Conservation (phyloP, 2,797 vertebrate species). For the Phoxinus dragarum region DNA sequence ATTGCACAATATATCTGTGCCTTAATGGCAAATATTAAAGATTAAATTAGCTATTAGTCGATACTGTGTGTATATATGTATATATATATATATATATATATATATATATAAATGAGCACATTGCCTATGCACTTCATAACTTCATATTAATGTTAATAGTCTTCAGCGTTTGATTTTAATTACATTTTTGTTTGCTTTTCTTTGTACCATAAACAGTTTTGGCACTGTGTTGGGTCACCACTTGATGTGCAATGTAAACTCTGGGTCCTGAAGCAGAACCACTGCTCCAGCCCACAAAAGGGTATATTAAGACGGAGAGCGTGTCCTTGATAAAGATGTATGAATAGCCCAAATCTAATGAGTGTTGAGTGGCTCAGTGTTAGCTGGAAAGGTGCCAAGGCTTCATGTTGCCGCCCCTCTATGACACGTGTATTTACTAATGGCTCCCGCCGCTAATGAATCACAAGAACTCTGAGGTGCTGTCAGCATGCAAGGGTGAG, state of each 20-base stretch:
- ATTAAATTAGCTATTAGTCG: background rate
- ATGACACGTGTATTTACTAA: slow-evolving; percentile 44
- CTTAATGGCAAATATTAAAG: background rate
- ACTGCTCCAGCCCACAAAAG: background rate
- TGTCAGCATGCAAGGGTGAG: slow-evolving; percentile 24
- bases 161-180: background rate
- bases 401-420: slow-evolving; percentile 20
- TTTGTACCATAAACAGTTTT: background rate
- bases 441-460: slow-evolving; percentile 41
- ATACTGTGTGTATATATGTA: background rate
- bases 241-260: background rate
- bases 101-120: too few species aligned
- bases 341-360: slow-evolving; percentile 26
- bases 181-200: background rate
- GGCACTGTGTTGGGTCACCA: background rate
- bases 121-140: background rate
- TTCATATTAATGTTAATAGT: background rate
- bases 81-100: too few species aligned
- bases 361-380: background rate
- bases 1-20: background rate
- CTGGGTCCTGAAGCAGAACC: background rate
- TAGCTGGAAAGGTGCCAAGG: slow-evolving; percentile 35
- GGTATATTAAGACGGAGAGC: background rate
- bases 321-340: slow-evolving; percentile 1
- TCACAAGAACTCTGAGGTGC: slow-evolving; percentile 37